Evolutionary conservation across 2,888 invertebrate species (phyloP).

Genomic region (Heliconius ismenius): DNA sequence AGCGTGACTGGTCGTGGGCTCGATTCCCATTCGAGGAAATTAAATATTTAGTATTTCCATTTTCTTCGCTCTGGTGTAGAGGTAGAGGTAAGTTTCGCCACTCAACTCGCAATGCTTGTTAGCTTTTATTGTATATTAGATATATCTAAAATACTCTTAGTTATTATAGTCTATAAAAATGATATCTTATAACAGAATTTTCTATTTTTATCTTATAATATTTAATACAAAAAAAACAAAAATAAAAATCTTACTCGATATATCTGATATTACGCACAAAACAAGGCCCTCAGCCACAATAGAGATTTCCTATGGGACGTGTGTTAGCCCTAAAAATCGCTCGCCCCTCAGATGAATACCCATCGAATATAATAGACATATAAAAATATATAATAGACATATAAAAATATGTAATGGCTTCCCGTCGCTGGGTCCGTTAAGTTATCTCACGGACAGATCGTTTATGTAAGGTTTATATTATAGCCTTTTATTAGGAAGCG

Average conservation of each 20-base stretch:
- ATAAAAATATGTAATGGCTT: constrained; percentile 67
- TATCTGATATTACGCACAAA: constrained; percentile 38
- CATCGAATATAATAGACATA: constrained; percentile 58
- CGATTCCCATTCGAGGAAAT: background rate
- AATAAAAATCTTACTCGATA: constrained; percentile 20
- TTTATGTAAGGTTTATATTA: constrained; percentile 66
- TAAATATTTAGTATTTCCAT: background rate
- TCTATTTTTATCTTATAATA: background rate
- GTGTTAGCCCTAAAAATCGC: constrained; percentile 43
- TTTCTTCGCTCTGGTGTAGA: background rate
- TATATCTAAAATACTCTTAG: too few species aligned
- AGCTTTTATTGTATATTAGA: too few species aligned
- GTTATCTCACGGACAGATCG: constrained; percentile 60
- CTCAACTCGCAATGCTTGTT: background rate
- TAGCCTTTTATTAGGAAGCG: constrained; percentile 68
- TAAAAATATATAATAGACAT: constrained; percentile 65
- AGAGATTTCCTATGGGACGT: constrained; percentile 45
- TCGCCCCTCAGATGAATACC: constrained; percentile 44
- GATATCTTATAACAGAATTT: background rate
- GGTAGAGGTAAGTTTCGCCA: background rate
- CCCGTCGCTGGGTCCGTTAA: constrained; percentile 53
- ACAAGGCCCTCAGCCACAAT: constrained; percentile 39
- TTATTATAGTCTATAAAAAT: background rate
- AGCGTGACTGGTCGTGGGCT: background rate
- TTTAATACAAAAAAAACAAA: background rate